These are phyloP conservation scores for Jordanella pulchra DNA, from an alignment of 2,797 vertebrate genomes.

Conservation along the genomic window DNA sequence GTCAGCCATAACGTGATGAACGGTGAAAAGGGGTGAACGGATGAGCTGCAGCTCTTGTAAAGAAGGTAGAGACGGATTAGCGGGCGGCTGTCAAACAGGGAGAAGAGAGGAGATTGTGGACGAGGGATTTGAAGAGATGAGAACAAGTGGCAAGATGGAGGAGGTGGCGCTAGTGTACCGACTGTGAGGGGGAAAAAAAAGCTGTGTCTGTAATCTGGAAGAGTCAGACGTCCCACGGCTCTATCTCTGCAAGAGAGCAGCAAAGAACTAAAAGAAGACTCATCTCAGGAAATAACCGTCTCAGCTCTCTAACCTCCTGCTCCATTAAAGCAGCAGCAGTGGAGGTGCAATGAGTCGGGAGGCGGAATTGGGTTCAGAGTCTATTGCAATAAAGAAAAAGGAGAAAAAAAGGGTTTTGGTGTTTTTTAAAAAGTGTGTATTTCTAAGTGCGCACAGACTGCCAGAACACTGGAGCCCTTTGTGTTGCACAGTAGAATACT, in stretches of 20 bases:
- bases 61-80: constrained; percentile 49
- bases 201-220: constrained; percentile 36
- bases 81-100: constrained; percentile 12
- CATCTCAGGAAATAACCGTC: constrained; percentile 50
- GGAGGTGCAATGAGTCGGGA: background rate
- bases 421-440: background rate
- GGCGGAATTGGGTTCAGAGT: constrained; percentile 12
- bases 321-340: constrained; percentile 17
- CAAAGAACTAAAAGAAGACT: constrained; percentile 35
- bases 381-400: background rate
- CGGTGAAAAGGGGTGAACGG: constrained; percentile 8
- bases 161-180: constrained; percentile 16
- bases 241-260: constrained; percentile 24
- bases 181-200: constrained; percentile 14
- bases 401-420: no score
- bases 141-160: constrained; percentile 37
- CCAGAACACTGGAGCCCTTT: background rate
- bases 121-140: constrained; percentile 37
- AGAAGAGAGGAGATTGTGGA: constrained; percentile 37
- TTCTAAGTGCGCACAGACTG: background rate
- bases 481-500: no score
- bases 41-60: constrained; percentile 34
- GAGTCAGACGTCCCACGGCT: constrained; percentile 28
- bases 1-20: constrained; percentile 22
- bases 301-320: constrained; percentile 30